Evolutionary conservation across 2,797 vertebrate species (phyloP).

Genomic region (Epinephelus malabaricus): DNA sequence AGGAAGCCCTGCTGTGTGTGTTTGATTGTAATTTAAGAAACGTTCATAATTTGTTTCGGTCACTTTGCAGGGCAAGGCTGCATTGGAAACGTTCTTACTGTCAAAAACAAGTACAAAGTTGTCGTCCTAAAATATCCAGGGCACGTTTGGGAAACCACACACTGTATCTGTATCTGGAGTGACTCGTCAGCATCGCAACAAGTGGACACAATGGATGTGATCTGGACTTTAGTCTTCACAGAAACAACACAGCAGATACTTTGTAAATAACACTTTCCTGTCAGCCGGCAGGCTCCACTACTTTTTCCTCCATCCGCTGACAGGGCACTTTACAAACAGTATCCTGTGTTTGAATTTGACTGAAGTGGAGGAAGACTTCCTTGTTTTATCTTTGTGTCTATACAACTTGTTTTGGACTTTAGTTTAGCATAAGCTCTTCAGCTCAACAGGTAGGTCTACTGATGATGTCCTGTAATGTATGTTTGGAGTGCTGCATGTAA

Average conservation of each 20-base stretch:
- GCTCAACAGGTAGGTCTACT: conserved; percentile 73
- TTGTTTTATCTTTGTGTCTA: conserved; percentile 23
- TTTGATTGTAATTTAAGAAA: neutral
- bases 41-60: conserved; percentile 18
- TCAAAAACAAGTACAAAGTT: conserved; percentile 6
- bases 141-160: neutral
- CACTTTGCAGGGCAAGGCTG: neutral
- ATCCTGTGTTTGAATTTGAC: conserved; percentile 44
- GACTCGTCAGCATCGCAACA: neutral
- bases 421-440: conserved; percentile 1
- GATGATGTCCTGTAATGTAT: neutral
- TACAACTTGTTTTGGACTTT: conserved; percentile 7
- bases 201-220: conserved; percentile 65
- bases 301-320: conserved; percentile 51
- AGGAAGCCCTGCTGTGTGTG: neutral
- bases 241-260: conserved; percentile 31
- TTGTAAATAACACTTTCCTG: conserved; percentile 67
- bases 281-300: conserved; percentile 43
- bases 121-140: neutral
- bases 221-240: conserved; percentile 59
- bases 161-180: neutral
- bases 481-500: neutral
- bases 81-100: neutral
- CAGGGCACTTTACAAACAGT: conserved; percentile 23
- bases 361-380: conserved; percentile 40